Base-by-base conservation (phyloP, 2,888 invertebrate species). In the Steinernema scapterisci region DNA sequence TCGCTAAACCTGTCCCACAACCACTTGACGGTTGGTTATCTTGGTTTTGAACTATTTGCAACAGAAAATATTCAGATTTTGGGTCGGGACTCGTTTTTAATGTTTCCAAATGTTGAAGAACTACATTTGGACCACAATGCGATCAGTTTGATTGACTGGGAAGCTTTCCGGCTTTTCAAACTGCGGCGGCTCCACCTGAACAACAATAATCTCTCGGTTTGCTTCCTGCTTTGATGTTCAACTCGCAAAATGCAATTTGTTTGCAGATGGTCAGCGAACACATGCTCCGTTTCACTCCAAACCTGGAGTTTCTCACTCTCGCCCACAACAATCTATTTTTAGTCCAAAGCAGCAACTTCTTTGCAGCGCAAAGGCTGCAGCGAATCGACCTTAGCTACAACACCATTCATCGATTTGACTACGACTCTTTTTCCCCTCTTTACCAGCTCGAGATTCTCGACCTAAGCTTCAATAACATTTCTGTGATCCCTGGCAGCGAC, bases 51-150 rank as follows among this genome's bases (percentile, higher is more conserved):
- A n/a, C n/a, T n/a, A n/a, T n/a, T n/a, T n/a, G n/a, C n/a, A n/a
- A n/a, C n/a, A n/a, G n/a, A n/a, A n/a, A n/a, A 56, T 16, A 16
- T 74, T 46, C 56, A 48, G 74, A 9, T 31, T 16, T 43, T 70
- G 38, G 71, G 56, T 38, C 73, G 81, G 43, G 70, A 74, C 31
- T 70, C 71, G 19, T 80, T 80, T 46, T 19, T 54, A 16, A 27
- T 72, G 31, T 77, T 80, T 44, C 80, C 81, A 11, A 82, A 82
- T 52, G 75, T 81, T 9, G 81, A 80, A 76, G 82, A 82, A 72
- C 70, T 80, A 46, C 56, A 74, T 31, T 45, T 80, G 48, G 71
- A 77, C 19, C 16, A 70, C 25, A 80, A 80, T 52, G 71, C 70
- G 23, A 80, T 80, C 25, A 71, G 76, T 21, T 52, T 56, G 45